Conservation (phyloP, 2,113 vertebrate genomes). For the Desmodus rotundus region DNA sequence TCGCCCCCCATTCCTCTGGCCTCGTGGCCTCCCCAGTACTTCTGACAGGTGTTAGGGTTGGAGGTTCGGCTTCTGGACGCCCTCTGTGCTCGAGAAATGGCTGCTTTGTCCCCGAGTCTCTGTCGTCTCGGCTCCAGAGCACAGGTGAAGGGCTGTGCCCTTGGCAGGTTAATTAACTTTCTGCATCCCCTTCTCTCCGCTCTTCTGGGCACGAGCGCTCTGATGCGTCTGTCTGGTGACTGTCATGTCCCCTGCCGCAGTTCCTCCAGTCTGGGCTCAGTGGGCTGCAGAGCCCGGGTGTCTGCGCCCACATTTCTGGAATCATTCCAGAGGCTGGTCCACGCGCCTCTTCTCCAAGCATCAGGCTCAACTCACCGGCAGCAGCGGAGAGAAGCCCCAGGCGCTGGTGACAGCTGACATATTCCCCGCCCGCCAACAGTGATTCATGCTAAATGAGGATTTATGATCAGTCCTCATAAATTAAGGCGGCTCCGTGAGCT, state of each 20-base stretch:
- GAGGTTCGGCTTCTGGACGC: accelerated
- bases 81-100: accelerated
- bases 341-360: not conserved
- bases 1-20: not conserved
- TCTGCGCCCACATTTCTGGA: not conserved
- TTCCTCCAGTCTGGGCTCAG: conserved; percentile 27
- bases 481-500: conserved; percentile 41
- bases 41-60: accelerated
- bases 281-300: not conserved
- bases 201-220: not conserved
- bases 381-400: not conserved
- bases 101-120: not conserved
- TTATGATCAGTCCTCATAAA: conserved; percentile 75
- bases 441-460: conserved; percentile 63
- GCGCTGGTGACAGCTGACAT: conserved; percentile 50
- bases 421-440: not conserved
- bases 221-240: not conserved
- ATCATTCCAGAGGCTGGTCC: conserved; percentile 36
- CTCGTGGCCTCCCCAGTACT: accelerated
- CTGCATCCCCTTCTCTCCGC: not conserved
- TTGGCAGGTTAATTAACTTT: conserved; percentile 50
- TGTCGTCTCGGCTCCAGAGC: not conserved
- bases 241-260: conserved; percentile 5
- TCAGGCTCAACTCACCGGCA: conserved; percentile 34
- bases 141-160: not conserved